These are phyloP conservation scores for Palaemon carinicauda DNA, from an alignment of 1,140 invertebrate species.

Conservation along the genomic window DNA sequence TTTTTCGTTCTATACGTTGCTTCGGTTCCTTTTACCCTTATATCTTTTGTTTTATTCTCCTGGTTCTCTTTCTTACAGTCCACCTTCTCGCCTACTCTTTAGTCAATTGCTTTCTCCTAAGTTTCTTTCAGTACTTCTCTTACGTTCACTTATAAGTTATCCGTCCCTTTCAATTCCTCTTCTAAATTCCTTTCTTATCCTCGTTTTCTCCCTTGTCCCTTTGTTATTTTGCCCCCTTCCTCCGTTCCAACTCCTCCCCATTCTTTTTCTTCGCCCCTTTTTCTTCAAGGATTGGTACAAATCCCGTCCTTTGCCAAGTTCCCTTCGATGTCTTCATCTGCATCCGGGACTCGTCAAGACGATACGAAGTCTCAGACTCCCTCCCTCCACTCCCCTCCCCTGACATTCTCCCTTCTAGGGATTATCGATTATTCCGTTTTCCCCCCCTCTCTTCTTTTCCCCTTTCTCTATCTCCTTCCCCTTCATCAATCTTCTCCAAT, in stretches of 20 bases:
- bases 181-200: neutral
- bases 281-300: neutral
- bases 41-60: too few relatives aligned
- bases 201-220: neutral
- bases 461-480: neutral
- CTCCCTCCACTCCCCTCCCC: neutral
- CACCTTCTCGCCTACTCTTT: neutral
- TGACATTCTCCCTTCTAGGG: neutral
- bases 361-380: neutral
- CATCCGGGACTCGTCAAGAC: too few relatives aligned
- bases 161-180: neutral
- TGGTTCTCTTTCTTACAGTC: too few relatives aligned
- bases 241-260: neutral
- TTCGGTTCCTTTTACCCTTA: too few relatives aligned
- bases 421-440: neutral
- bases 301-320: neutral
- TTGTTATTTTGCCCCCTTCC: neutral
- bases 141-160: too few relatives aligned
- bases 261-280: neutral
- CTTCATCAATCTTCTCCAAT: neutral
- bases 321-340: neutral
- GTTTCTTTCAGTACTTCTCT: neutral
- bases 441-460: neutral
- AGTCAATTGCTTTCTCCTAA: neutral
- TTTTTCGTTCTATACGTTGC: too few relatives aligned